phyloP scores from a whole-genome alignment of 2,888 invertebrate species.

The Himalopsyche kuldschensis region DNA sequence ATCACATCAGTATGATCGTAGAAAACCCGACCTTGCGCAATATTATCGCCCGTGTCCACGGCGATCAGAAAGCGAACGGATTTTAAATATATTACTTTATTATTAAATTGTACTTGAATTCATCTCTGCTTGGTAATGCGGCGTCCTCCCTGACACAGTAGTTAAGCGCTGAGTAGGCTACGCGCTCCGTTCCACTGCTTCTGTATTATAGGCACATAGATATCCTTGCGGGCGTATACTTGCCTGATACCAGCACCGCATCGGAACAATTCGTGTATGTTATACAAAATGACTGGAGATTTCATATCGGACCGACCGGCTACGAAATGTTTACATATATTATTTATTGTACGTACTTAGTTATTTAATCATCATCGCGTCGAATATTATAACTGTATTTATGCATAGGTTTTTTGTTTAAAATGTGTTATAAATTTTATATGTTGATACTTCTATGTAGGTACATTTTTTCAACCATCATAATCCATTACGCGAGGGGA shows the following conservation, averaged over 20 bases:
- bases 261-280: not conserved
- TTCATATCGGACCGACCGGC: not conserved
- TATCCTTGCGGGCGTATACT: not conserved
- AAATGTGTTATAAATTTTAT: no score
- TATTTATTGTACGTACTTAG: no score
- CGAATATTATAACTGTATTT: no score
- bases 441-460: no score
- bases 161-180: slow-evolving; percentile 5
- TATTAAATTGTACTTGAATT: not conserved
- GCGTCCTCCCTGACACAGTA: slow-evolving; percentile 9
- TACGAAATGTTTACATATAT: no score
- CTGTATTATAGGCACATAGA: not conserved
- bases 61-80: not conserved
- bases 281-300: not conserved
- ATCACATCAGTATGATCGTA: not conserved
- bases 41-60: not conserved
- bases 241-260: not conserved
- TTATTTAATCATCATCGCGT: no score
- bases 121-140: not conserved
- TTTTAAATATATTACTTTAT: not conserved
- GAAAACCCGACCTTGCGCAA: not conserved
- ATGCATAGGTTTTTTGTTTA: no score
- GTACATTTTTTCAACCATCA: no score
- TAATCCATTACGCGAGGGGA: no score
- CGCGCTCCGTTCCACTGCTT: slow-evolving; percentile 38